These are phyloP conservation scores for Ictalurus furcatus DNA, from an alignment of 2,113 vertebrate species.

Conservation along the genomic window DNA sequence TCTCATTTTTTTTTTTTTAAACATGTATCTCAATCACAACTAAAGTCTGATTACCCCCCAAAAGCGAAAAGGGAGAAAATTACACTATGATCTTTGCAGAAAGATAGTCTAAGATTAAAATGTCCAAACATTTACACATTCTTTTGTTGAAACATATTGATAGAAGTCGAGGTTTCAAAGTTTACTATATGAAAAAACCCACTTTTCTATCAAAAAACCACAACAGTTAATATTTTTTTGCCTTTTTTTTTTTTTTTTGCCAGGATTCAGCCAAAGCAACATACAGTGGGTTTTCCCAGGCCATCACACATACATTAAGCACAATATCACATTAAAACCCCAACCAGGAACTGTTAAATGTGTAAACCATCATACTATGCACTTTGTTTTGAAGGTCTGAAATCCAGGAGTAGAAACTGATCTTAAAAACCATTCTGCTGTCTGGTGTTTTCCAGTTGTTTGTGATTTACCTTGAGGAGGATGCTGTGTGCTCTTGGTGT, in stretches of 20 bases:
- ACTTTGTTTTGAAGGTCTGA: background rate
- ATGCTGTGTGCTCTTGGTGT: constrained; percentile 83
- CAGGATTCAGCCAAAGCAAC: background rate
- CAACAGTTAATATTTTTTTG: too few species aligned
- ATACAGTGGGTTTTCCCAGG: background rate
- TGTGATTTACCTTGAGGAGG: constrained; percentile 72
- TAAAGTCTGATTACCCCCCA: background rate
- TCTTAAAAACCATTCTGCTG: background rate
- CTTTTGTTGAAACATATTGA: background rate
- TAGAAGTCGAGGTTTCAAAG: background rate
- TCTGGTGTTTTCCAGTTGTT: background rate
- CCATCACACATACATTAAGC: background rate
- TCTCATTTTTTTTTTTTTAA: background rate
- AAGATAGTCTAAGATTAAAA: background rate
- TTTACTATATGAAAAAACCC: too few species aligned
- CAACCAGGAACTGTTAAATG: constrained; percentile 33
- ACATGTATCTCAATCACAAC: background rate
- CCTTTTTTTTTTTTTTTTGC: background rate
- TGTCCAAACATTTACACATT: background rate
- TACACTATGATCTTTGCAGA: background rate
- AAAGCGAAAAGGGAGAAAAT: background rate
- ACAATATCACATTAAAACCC: background rate
- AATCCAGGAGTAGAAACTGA: background rate
- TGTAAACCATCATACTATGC: constrained; percentile 3
- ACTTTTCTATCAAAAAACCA: too few species aligned